phyloP scores from a whole-genome alignment of 1,140 invertebrate genomes.

The Drosophila pruinosa region DNA sequence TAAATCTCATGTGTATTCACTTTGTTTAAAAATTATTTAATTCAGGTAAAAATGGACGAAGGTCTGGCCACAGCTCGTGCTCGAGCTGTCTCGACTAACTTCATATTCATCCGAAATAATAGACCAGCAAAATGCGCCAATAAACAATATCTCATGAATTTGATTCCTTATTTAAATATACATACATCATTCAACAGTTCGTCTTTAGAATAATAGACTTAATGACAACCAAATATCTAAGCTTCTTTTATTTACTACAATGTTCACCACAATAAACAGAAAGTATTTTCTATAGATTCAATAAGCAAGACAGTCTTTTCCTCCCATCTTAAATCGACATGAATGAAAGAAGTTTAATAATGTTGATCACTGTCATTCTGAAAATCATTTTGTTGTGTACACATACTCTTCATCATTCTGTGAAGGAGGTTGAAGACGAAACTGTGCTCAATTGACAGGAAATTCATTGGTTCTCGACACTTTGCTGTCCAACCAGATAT shows the following conservation, averaged over 20 bases:
- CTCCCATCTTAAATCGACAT: neutral
- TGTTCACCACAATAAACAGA: constrained; percentile 18
- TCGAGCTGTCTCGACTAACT: no score
- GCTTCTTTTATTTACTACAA: constrained; percentile 31
- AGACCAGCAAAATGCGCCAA: no score
- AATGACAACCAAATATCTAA: constrained; percentile 48
- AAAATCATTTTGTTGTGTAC: constrained; percentile 44
- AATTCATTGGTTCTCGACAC: constrained; percentile 58
- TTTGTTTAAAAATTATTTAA: no score
- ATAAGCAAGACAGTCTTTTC: constrained; percentile 8
- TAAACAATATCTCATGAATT: neutral
- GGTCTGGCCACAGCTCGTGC: no score
- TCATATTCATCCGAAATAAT: no score
- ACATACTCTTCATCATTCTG: constrained; percentile 19
- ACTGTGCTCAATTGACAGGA: constrained; percentile 64
- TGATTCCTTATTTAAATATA: no score
- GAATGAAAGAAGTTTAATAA: constrained; percentile 52
- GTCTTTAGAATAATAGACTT: neutral
- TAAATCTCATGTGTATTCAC: no score
- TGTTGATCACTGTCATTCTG: constrained; percentile 55
- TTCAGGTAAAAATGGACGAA: no score
- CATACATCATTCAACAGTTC: neutral
- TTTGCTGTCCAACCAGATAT: constrained; percentile 53
- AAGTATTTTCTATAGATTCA: neutral
- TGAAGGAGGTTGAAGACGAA: constrained; percentile 32